These are phyloP conservation scores for Poeciliopsis prolifica DNA, from an alignment of 2,113 vertebrate species.

Conservation along the genomic window DNA sequence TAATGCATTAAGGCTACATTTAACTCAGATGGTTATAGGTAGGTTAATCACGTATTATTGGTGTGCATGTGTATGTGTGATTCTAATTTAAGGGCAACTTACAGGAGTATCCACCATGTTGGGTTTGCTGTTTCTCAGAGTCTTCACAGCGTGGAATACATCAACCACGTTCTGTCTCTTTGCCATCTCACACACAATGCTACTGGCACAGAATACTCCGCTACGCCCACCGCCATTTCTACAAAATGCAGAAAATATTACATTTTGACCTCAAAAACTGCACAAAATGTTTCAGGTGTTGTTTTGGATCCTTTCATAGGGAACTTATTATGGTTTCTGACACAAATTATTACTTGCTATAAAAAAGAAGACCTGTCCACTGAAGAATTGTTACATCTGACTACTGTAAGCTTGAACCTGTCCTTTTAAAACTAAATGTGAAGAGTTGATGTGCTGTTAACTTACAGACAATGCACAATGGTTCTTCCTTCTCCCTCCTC, in stretches of 20 bases:
- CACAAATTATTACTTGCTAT: not conserved
- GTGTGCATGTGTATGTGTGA: not conserved
- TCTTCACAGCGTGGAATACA: conserved; percentile 97
- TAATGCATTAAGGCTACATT: not conserved
- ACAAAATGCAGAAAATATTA: not conserved
- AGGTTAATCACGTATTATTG: not conserved
- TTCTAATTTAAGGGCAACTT: conserved; percentile 57
- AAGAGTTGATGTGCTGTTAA: conserved; percentile 32
- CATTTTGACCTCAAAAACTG: not conserved
- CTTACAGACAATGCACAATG: conserved; percentile 97
- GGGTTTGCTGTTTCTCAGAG: conserved; percentile 96
- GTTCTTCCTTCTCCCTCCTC: conserved; percentile 97
- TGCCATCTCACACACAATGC: conserved; percentile 98
- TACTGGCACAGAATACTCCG: conserved; percentile 95
- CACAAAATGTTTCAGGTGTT: not conserved
- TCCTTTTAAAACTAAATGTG: not conserved
- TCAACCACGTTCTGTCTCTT: conserved; percentile 98
- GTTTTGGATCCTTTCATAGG: not conserved
- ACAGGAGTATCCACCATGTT: conserved; percentile 99
- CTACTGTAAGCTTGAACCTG: not conserved
- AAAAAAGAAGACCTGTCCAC: not conserved
- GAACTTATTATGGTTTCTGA: not conserved
- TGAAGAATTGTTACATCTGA: not conserved
- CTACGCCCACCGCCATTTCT: conserved; percentile 96
- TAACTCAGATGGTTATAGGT: not conserved